Conservation (phyloP, 2,888 invertebrate species). For the Lasioglossum villosulum region DNA sequence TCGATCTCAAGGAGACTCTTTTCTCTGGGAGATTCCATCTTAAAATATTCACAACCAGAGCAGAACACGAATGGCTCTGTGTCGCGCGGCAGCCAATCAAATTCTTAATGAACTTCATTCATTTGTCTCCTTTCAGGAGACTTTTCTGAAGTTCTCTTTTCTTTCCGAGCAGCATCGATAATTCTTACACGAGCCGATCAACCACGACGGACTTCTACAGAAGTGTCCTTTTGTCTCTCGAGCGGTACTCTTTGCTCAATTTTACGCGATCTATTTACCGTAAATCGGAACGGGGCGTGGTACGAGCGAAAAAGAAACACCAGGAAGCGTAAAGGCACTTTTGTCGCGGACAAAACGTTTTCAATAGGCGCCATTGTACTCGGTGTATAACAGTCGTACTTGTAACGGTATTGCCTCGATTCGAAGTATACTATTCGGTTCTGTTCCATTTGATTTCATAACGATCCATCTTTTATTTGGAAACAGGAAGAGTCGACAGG, state of each 20-base stretch:
- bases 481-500: conserved; percentile 1
- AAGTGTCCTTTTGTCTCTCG: conserved; percentile 7
- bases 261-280: conserved; percentile 43
- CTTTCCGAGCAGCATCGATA: background rate
- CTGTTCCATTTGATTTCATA: conserved; percentile 34
- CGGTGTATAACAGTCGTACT: conserved; percentile 26
- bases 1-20: background rate
- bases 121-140: background rate
- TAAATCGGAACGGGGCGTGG: background rate
- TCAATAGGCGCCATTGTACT: conserved; percentile 33
- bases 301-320: conserved; percentile 27
- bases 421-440: conserved; percentile 31
- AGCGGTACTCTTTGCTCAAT: conserved; percentile 6
- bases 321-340: conserved; percentile 39
- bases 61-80: background rate
- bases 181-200: background rate
- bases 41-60: background rate
- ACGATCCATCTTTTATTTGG: conserved; percentile 22
- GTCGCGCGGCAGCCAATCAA: background rate
- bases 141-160: background rate
- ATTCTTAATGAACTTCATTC: conserved; percentile 5
- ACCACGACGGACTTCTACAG: background rate
- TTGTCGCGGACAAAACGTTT: conserved; percentile 48
- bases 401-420: conserved; percentile 50
- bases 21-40: background rate